Conservation (phyloP, 30 jellyfish, hydroid and myxozoan genomes). For the Pseudorhiza aurosa region DNA sequence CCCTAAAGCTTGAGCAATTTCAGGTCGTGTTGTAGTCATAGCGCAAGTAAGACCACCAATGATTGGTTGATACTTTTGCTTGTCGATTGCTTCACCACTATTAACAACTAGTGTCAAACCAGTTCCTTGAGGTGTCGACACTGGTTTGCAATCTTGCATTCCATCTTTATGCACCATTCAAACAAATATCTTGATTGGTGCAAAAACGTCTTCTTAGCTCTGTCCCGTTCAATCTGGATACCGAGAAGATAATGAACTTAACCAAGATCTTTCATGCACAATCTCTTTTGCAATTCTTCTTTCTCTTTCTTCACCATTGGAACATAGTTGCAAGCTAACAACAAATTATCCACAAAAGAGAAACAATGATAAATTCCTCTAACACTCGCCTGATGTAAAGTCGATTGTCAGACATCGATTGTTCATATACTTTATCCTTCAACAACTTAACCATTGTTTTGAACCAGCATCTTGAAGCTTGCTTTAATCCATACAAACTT, state of each 20-base stretch:
- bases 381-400: constrained; percentile 29
- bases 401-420: constrained; percentile 31
- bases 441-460: constrained; percentile 23
- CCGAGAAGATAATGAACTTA: constrained; percentile 39
- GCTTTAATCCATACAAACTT: constrained; percentile 61
- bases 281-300: constrained; percentile 16
- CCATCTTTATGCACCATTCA: no score
- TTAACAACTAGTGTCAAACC: constrained; percentile 9
- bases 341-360: constrained; percentile 33
- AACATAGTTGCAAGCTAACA: constrained; percentile 33
- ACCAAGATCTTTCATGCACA: constrained; percentile 46
- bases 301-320: constrained; percentile 8
- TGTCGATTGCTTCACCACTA: constrained; percentile 30
- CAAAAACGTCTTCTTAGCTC: constrained; percentile 38
- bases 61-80: constrained; percentile 44
- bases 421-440: constrained; percentile 18
- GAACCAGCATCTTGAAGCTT: constrained; percentile 65
- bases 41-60: constrained; percentile 44
- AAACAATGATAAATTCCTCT: constrained; percentile 9
- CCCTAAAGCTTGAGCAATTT: constrained; percentile 23
- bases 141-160: constrained; percentile 43
- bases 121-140: constrained; percentile 35
- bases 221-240: constrained; percentile 26
- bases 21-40: constrained; percentile 39
- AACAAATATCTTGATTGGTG: constrained; percentile 17